phyloP scores from a whole-genome alignment of 37 sponge, comb jelly and placozoan genomes.

The Geodia barretti region DNA sequence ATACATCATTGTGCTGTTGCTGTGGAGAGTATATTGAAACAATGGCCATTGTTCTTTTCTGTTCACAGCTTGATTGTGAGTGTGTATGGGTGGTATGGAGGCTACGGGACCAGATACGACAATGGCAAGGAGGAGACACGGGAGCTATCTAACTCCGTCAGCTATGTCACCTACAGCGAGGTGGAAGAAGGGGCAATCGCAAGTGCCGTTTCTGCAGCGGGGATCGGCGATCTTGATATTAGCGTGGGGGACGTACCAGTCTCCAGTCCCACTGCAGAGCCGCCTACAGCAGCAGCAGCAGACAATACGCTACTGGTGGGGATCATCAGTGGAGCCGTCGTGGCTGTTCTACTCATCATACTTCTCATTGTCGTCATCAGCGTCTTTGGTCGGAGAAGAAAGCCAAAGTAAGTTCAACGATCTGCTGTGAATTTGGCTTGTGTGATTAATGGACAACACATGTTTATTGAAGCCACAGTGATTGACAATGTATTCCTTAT shows the following conservation, averaged over 20 bases:
- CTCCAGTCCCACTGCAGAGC: background rate
- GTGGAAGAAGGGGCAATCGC: background rate
- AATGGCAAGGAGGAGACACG: background rate
- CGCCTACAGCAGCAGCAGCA: background rate
- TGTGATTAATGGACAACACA: no score
- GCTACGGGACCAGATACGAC: background rate
- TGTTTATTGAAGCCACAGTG: no score
- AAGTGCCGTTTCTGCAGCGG: background rate
- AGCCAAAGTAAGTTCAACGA: no score
- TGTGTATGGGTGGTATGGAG: slow-evolving; percentile 36
- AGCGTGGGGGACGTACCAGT: background rate
- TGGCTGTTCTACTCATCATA: slow-evolving; percentile 18
- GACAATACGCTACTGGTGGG: background rate
- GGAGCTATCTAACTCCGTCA: background rate
- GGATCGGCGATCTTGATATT: background rate
- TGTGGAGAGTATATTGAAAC: background rate
- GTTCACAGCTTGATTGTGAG: slow-evolving; percentile 7
- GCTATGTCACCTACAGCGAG: slow-evolving; percentile 4
- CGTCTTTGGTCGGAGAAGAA: slow-evolving; percentile 27
- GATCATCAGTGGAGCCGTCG: background rate
- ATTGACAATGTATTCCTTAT: no score
- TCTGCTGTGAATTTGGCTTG: no score
- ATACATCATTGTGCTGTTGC: background rate
- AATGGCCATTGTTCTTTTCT: background rate
- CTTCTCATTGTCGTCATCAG: slow-evolving; percentile 28